A percentile compares a stretch with the other conserved stretches of the same genome.
Conservation (phyloP, 2,113 vertebrate genomes). For the Scytalopus superciliaris region DNA sequence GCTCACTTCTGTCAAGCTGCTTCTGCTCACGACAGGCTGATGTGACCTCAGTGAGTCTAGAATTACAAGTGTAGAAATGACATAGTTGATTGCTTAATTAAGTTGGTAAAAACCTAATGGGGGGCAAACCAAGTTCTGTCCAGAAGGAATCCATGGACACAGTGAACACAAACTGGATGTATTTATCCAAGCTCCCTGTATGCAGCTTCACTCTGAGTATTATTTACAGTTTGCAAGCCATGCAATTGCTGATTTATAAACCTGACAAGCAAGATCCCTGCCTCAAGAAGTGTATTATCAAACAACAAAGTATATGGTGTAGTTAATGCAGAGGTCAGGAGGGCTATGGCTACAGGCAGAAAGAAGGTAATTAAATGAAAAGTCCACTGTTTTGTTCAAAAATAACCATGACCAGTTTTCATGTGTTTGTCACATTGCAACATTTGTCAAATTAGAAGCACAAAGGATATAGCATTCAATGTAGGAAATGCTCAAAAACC, state of each 20-base stretch:
- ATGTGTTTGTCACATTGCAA: background rate
- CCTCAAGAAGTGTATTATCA: background rate
- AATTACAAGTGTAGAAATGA: background rate
- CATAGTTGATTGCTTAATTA: background rate
- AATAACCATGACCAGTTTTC: background rate
- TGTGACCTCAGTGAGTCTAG: background rate
- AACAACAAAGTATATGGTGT: background rate
- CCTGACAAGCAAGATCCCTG: background rate
- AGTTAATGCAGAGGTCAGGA: slow-evolving; percentile 9
- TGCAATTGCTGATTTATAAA: slow-evolving; percentile 2
- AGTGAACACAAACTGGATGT: background rate
- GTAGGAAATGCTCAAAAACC: background rate
- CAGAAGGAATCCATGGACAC: background rate
- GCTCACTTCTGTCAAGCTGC: background rate
- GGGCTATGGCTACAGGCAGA: background rate
- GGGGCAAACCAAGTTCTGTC: background rate
- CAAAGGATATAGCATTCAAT: background rate
- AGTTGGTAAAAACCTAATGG: slow-evolving; percentile 13
- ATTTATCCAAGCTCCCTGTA: background rate
- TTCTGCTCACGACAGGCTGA: background rate
- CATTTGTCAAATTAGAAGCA: background rate
- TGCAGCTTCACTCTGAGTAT: background rate
- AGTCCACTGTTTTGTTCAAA: background rate
- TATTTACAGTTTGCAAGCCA: background rate
- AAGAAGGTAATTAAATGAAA: background rate